phyloP scores from a whole-genome alignment of 2,113 vertebrate species.

The Ahaetulla prasina region DNA sequence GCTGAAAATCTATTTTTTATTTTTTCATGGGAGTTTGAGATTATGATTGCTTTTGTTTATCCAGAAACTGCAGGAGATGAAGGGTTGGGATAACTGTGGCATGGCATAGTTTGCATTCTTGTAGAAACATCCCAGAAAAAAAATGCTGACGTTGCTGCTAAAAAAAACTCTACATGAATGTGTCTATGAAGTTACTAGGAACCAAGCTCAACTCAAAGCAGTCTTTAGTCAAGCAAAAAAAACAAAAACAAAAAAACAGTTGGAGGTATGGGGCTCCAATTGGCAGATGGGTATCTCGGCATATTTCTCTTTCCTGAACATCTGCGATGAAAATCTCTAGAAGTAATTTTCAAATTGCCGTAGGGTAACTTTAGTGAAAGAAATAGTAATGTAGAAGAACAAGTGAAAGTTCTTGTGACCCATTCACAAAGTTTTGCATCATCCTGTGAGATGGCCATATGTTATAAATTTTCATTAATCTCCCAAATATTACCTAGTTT shows the following conservation, averaged over 20 bases:
- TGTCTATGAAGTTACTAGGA: background rate
- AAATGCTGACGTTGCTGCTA: background rate
- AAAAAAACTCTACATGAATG: background rate
- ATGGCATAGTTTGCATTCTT: background rate
- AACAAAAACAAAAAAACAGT: too few relatives aligned
- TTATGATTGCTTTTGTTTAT: background rate
- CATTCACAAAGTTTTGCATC: background rate
- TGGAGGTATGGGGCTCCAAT: background rate
- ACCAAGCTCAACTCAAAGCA: background rate
- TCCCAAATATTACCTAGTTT: background rate
- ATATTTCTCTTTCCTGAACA: background rate
- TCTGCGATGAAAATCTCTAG: background rate
- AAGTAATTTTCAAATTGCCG: background rate
- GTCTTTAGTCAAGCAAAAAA: too few relatives aligned
- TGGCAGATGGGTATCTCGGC: background rate
- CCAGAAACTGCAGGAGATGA: background rate
- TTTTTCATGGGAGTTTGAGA: background rate
- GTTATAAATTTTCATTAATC: background rate
- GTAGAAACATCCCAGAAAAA: background rate
- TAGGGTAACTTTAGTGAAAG: background rate
- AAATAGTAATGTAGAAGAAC: background rate
- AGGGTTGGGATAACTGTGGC: background rate
- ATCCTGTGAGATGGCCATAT: background rate
- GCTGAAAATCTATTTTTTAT: background rate
- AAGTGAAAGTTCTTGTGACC: background rate